Percentiles rank a stretch among this genome's conserved stretches.
These are phyloP conservation scores for Halcyon malimbica DNA, from an alignment of 2,113 vertebrate genomes.

Conservation along the genomic window DNA sequence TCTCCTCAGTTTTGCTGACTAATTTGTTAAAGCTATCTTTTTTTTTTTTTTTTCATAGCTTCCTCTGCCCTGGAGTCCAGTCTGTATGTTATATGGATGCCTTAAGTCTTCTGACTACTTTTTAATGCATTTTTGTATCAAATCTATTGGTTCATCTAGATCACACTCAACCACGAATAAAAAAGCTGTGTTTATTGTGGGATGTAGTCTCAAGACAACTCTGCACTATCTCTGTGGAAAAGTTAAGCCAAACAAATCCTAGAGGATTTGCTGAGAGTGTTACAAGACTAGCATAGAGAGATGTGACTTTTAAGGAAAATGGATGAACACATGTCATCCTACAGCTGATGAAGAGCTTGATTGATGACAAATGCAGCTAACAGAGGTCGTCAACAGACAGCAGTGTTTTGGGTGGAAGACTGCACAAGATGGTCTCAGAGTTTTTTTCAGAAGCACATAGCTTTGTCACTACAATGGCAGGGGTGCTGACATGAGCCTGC, in stretches of 20 bases:
- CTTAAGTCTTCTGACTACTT: background rate
- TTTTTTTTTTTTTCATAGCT: background rate
- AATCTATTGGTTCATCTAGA: background rate
- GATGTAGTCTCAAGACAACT: background rate
- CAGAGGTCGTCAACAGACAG: background rate
- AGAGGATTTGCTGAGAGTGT: background rate
- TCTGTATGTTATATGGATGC: background rate
- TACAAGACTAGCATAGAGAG: background rate
- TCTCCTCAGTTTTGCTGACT: background rate
- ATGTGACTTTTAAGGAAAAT: background rate
- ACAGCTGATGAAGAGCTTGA: background rate
- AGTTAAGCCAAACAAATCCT: background rate
- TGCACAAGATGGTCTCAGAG: background rate
- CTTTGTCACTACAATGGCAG: background rate
- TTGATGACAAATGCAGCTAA: background rate
- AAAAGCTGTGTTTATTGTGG: background rate
- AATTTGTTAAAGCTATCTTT: background rate
- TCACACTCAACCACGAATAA: background rate
- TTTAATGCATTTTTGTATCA: background rate
- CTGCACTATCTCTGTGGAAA: background rate
- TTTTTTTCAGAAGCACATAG: background rate
- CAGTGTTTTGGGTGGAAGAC: background rate
- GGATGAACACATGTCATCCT: background rate
- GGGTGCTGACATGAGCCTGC: background rate
- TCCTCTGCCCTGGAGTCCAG: background rate